Conservation (phyloP, 2,113 vertebrate genomes). For the Lepisosteus oculatus region DNA sequence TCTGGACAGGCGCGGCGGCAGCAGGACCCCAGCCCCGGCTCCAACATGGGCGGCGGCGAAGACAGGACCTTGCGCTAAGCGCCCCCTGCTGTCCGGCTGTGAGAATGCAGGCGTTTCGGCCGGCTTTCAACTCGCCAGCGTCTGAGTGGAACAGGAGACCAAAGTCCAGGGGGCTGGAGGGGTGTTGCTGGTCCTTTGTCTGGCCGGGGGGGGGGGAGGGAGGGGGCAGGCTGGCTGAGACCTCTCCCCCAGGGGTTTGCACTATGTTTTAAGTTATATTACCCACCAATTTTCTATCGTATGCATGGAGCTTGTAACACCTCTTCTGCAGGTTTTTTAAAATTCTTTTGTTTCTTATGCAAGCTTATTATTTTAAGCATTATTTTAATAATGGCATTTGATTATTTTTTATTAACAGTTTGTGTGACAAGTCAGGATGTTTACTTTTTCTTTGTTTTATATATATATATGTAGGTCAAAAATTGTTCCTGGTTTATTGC, state of each 20-base stretch:
- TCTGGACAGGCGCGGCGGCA: conserved; percentile 87
- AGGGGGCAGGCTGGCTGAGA: conserved; percentile 14
- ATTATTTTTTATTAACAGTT: conserved; percentile 48
- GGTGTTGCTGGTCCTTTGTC: conserved; percentile 16
- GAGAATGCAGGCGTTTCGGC: conserved; percentile 4
- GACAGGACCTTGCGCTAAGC: conserved; percentile 91
- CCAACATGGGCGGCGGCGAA: conserved; percentile 86
- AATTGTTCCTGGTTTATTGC: conserved; percentile 53
- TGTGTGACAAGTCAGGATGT: conserved; percentile 72
- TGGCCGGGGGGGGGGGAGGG: conserved; percentile 60
- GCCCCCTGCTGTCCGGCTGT: neutral
- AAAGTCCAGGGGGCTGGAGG: conserved; percentile 34
- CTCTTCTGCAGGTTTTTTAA: conserved; percentile 45
- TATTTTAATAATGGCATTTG: conserved; percentile 70
- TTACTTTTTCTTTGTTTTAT: conserved; percentile 68
- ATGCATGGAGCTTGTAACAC: conserved; percentile 79
- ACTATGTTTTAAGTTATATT: conserved; percentile 79
- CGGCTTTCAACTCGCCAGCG: conserved; percentile 24
- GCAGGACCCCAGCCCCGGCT: conserved; percentile 93
- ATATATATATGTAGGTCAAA: conserved; percentile 57
- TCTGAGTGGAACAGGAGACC: conserved; percentile 38
- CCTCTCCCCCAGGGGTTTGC: conserved; percentile 74
- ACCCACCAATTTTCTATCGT: conserved; percentile 67
- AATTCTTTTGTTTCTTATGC: conserved; percentile 71
- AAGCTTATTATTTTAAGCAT: conserved; percentile 62